Conservation (phyloP, 2,113 vertebrate species). For the Eptesicus fuscus region DNA sequence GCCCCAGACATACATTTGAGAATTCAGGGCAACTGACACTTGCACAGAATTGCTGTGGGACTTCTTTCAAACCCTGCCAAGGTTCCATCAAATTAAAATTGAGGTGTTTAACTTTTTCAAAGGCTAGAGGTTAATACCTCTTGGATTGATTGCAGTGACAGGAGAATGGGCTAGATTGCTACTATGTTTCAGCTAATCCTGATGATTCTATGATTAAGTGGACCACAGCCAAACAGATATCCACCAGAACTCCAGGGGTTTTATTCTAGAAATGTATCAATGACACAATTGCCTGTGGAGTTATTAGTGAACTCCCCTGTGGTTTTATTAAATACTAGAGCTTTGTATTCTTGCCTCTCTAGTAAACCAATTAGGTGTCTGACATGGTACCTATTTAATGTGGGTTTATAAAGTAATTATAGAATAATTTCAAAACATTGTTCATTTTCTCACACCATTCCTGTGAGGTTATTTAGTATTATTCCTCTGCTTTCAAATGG, state of each 20-base stretch:
- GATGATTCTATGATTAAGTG: slow-evolving; percentile 13
- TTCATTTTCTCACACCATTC: neutral
- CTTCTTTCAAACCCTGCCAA: slow-evolving; percentile 1
- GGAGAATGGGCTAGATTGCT: neutral
- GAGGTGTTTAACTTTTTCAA: neutral
- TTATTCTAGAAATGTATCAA: slow-evolving; percentile 18
- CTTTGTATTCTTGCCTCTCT: slow-evolving; percentile 35
- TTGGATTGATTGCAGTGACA: neutral
- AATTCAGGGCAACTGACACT: neutral
- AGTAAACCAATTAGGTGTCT: slow-evolving; percentile 6
- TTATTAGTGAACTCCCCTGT: slow-evolving; percentile 25
- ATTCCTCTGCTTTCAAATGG: neutral
- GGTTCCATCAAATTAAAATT: neutral
- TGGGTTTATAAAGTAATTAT: slow-evolving; percentile 10
- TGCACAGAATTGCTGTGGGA: neutral
- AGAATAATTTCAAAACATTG: slow-evolving; percentile 3
- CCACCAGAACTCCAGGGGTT: neutral
- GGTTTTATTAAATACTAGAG: neutral
- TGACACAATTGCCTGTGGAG: neutral
- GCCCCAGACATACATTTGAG: neutral
- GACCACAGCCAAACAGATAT: neutral
- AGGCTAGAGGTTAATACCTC: neutral
- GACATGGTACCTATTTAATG: neutral
- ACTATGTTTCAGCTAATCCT: slow-evolving; percentile 18
- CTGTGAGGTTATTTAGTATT: neutral